Evolutionary conservation across 2,797 vertebrate genomes (phyloP), one percentile per base, ranked within the genome.

Genomic region (Garrulus glandarius): DNA sequence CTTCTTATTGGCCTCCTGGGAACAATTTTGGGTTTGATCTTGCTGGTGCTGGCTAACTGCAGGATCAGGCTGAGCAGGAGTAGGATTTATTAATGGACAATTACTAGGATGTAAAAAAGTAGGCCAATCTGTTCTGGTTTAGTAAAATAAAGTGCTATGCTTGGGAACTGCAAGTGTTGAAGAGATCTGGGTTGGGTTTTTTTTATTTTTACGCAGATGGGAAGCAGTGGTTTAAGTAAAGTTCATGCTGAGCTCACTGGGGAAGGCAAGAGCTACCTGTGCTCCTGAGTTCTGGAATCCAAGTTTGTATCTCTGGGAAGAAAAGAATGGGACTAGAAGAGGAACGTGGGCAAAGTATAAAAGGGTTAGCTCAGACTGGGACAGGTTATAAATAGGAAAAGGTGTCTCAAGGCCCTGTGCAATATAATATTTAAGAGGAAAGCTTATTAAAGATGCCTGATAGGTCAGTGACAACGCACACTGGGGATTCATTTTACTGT

Each of bases 71-170:
- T 93, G 95, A 89, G 71, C 37, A 65, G 44, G 34, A 86, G 49
- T 27, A 91, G 36, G 57, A 92, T 92, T 97, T 95, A 93, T 96
- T 93, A 95, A 83, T 57, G 84, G 71, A 57, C 89, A 91, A 75
- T 95, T 89, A 91, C 67, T 53, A 49, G 75, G 68, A 77, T 64
- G 71, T 93, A 64, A 85, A 76, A 60, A 92, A 83, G 34, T 57
- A 87, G 78, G 60, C 43, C 64, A 80, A 72, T 89, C 86, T 92
- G 49, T 89, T 91, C 86, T 84, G 53, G 65, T 96, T 80, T 57
- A 64, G 30, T 74, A 68, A 92, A 94, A 94, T 57, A 39, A 82
- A 87, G 81, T 47, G 53, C 84, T 87, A 52, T 78, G 60, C 44
- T 85, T 74, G 89, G 64, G 61, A 92, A 91, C 16, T 87, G 18